Percentiles rank a stretch among this genome's conserved stretches.
These are phyloP conservation scores for Aptenodytes patagonicus DNA, from an alignment of 2,113 vertebrate species.

Conservation along the genomic window DNA sequence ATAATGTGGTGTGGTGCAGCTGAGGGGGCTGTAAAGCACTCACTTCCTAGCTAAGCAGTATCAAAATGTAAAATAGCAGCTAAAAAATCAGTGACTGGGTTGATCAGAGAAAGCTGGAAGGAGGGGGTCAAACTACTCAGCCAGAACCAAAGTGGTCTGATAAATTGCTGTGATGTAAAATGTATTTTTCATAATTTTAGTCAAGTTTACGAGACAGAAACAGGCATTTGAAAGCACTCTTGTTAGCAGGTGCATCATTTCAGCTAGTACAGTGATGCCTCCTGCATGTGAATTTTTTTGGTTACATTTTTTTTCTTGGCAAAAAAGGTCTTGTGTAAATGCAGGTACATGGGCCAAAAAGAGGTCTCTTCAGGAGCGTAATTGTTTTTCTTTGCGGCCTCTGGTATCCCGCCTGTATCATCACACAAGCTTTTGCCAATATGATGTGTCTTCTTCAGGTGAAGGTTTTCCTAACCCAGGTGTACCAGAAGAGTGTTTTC, in stretches of 20 bases:
- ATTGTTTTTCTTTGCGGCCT: neutral
- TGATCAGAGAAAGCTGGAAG: neutral
- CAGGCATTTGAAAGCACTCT: neutral
- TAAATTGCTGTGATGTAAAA: neutral
- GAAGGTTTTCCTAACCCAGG: neutral
- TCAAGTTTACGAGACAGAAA: neutral
- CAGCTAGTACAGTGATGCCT: neutral
- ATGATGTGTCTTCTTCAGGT: neutral
- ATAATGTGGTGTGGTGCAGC: neutral
- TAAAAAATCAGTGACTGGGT: neutral
- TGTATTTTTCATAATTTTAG: neutral
- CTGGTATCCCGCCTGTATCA: neutral
- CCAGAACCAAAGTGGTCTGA: neutral
- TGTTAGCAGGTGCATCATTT: neutral
- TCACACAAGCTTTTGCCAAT: neutral
- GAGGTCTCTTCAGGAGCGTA: neutral
- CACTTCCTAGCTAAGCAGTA: neutral
- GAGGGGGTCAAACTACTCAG: neutral
- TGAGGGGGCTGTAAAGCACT: neutral
- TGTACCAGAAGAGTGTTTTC: neutral
- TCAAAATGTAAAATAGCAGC: neutral
- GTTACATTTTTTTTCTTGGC: neutral
- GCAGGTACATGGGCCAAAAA: neutral
- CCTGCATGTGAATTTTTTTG: neutral
- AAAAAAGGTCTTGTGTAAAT: neutral